Conservation (phyloP, 2,113 vertebrate genomes). For the Seriola dumerili region DNA sequence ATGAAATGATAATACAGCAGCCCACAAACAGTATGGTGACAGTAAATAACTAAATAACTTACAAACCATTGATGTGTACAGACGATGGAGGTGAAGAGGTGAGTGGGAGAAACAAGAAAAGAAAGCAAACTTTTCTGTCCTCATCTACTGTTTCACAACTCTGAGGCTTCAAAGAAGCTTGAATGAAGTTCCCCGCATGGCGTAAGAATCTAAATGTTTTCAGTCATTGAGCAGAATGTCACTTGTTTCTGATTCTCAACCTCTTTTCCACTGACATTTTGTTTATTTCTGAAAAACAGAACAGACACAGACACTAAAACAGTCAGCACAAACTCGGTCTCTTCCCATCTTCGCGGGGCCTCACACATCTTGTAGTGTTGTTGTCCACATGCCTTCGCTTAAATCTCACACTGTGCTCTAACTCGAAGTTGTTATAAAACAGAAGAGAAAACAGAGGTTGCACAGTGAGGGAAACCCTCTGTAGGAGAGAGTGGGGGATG, state of each 20-base stretch:
- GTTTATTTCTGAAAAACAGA: conserved; percentile 47
- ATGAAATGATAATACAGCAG: conserved; percentile 23
- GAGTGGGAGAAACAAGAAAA: conserved; percentile 55
- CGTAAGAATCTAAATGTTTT: conserved; percentile 34
- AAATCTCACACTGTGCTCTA: not conserved
- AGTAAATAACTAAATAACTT: conserved; percentile 22
- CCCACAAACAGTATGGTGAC: conserved; percentile 18
- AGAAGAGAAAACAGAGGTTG: not conserved
- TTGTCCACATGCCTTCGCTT: not conserved
- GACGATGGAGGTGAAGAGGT: conserved; percentile 20
- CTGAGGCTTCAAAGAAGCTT: conserved; percentile 60
- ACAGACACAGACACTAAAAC: not conserved
- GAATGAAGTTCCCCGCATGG: conserved; percentile 61
- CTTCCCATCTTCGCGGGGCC: not conserved
- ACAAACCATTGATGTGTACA: not conserved
- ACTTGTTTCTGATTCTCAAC: conserved; percentile 58
- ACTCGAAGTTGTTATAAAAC: conserved; percentile 4
- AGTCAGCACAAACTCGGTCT: not conserved
- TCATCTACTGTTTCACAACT: conserved; percentile 59
- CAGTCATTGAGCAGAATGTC: conserved; percentile 70
- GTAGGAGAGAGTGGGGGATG: conserved; percentile 66
- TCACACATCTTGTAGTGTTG: conserved; percentile 11
- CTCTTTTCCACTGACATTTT: conserved; percentile 83
- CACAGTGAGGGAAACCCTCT: conserved; percentile 67
- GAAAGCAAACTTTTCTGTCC: conserved; percentile 31